phyloP scores from a whole-genome alignment of 2,888 invertebrate species.

The Drosophila ustulata region DNA sequence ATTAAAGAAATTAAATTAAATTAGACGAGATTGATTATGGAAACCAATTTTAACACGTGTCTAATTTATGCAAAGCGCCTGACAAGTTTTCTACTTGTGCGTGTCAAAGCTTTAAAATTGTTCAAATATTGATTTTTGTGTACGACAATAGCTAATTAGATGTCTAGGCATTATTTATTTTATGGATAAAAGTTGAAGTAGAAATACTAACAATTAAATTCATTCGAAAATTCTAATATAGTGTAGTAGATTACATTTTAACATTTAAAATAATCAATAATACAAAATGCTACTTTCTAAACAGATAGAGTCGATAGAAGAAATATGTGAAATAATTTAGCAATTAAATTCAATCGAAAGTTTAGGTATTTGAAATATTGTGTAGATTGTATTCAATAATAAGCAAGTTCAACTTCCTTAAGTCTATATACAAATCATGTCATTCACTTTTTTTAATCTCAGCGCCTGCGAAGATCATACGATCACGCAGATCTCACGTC shows the following conservation, averaged over 20 bases:
- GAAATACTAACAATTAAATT: too few relatives aligned
- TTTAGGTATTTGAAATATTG: neutral
- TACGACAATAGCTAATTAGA: slow-evolving; percentile 21
- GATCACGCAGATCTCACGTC: slow-evolving; percentile 6
- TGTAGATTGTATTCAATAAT: too few relatives aligned
- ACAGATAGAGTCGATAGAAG: too few relatives aligned
- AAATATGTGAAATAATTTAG: neutral
- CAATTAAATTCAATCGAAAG: neutral
- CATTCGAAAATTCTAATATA: too few relatives aligned
- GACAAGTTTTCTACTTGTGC: neutral
- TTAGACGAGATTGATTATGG: slow-evolving; percentile 21
- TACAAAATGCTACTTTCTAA: too few relatives aligned
- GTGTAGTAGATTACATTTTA: too few relatives aligned
- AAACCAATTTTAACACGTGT: slow-evolving; percentile 25
- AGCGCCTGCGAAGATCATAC: slow-evolving; percentile 8
- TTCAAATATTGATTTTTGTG: neutral
- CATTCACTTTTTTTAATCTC: neutral
- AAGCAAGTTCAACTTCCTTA: neutral
- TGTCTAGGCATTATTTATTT: neutral
- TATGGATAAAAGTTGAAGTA: too few relatives aligned
- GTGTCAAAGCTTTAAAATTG: neutral
- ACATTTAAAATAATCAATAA: too few relatives aligned
- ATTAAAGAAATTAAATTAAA: slow-evolving; percentile 30
- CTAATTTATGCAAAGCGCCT: slow-evolving; percentile 8
- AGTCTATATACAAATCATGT: neutral